Conservation (phyloP, 2,113 vertebrate species). For the Cathartes aura region DNA sequence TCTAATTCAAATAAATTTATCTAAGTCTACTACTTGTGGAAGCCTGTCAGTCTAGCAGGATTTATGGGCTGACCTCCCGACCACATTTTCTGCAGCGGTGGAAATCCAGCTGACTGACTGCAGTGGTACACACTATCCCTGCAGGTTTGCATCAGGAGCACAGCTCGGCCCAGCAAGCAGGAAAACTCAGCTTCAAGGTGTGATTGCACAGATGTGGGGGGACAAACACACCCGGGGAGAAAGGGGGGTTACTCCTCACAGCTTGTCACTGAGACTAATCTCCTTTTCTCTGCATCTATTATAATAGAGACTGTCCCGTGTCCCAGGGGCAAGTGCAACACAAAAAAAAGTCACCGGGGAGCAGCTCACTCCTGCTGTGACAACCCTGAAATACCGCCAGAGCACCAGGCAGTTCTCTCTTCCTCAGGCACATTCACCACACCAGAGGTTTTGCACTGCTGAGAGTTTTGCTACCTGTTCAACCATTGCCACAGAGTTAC, state of each 20-base stretch:
- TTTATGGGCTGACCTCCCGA: background rate
- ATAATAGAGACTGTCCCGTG: accelerated
- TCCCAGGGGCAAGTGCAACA: background rate
- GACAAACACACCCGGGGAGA: background rate
- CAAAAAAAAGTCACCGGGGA: background rate
- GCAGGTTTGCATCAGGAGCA: background rate
- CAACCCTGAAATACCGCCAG: background rate
- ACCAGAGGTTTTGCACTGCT: background rate
- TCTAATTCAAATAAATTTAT: background rate
- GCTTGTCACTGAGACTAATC: background rate
- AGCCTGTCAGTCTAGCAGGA: background rate
- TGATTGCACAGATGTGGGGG: background rate
- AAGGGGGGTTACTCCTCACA: background rate
- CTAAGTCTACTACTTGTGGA: background rate
- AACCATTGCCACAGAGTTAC: background rate
- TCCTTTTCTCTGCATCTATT: background rate
- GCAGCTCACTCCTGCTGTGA: background rate
- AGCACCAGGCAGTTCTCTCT: too few relatives aligned
- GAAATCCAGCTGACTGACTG: background rate
- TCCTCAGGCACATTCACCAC: background rate
- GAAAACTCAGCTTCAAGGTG: background rate
- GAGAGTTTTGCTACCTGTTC: background rate
- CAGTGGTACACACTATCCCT: background rate
- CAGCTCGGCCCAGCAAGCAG: background rate
- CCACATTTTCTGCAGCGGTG: background rate